Percentiles rank a stretch among this genome's conserved stretches.
These are phyloP conservation scores for Lordiphosa mommai DNA, from an alignment of 1,140 invertebrate species.

Conservation along the genomic window DNA sequence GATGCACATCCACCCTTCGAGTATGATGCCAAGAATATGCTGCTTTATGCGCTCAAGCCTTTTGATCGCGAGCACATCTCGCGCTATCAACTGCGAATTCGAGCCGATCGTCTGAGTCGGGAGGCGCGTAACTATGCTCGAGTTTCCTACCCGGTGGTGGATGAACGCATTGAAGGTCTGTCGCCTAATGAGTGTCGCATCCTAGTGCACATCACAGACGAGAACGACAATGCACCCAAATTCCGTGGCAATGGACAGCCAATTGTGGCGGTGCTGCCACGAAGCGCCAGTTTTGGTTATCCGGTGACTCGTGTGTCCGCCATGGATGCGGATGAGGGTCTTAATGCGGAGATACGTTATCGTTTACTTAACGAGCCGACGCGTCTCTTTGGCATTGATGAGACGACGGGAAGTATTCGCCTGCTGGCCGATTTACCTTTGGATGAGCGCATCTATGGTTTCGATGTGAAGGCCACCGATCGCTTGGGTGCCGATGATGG, in stretches of 20 bases:
- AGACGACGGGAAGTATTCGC: slow-evolving; percentile 86
- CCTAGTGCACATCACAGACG: slow-evolving; percentile 87
- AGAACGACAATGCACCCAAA: slow-evolving; percentile 90
- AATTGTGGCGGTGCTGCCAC: slow-evolving; percentile 88
- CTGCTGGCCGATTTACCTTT: slow-evolving; percentile 82
- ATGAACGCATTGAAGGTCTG: slow-evolving; percentile 85
- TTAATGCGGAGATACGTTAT: slow-evolving; percentile 90
- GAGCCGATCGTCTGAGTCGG: slow-evolving; percentile 81
- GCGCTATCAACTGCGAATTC: slow-evolving; percentile 84
- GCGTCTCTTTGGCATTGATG: slow-evolving; percentile 87
- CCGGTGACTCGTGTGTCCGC: slow-evolving; percentile 88
- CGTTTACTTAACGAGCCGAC: slow-evolving; percentile 87
- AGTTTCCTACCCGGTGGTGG: slow-evolving; percentile 87
- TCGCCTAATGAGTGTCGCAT: slow-evolving; percentile 81
- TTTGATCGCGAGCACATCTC: slow-evolving; percentile 86
- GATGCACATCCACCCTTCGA: slow-evolving; percentile 81
- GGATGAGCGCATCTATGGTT: slow-evolving; percentile 88
- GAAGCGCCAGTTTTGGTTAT: slow-evolving; percentile 89
- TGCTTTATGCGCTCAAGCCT: slow-evolving; percentile 84
- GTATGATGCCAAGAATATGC: slow-evolving; percentile 87
- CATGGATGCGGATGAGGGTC: slow-evolving; percentile 86
- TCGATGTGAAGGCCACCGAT: slow-evolving; percentile 94
- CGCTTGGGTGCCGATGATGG: slow-evolving; percentile 87
- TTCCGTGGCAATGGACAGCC: slow-evolving; percentile 87
- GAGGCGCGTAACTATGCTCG: slow-evolving; percentile 83